phyloP scores from a whole-genome alignment of 2,888 invertebrate genomes.

The Lingula anatina region DNA sequence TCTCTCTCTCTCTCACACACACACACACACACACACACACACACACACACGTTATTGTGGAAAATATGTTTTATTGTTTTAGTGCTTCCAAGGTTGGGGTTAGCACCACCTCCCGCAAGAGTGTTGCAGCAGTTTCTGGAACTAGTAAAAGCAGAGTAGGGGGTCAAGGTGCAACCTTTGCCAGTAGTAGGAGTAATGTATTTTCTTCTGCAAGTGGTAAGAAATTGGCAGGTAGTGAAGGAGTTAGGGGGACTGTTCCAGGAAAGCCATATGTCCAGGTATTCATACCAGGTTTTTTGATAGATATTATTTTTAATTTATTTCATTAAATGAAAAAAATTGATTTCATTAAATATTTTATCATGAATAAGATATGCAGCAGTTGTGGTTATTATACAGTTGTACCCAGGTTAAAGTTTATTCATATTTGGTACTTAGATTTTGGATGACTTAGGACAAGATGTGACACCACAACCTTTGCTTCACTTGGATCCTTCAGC shows the following conservation, averaged over 20 bases:
- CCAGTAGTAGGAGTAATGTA: constrained; percentile 28
- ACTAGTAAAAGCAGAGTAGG: constrained; percentile 29
- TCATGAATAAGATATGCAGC: too few relatives aligned
- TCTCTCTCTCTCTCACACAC: too few relatives aligned
- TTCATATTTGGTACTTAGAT: too few relatives aligned
- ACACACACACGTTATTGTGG: too few relatives aligned
- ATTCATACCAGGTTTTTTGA: too few relatives aligned
- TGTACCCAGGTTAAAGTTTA: too few relatives aligned
- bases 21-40: too few relatives aligned
- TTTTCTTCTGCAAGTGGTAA: constrained; percentile 34
- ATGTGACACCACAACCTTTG: constrained; percentile 47
- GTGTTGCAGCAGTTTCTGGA: constrained; percentile 19
- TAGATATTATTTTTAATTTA: too few relatives aligned
- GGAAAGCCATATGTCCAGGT: constrained; percentile 27
- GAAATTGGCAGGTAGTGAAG: constrained; percentile 16
- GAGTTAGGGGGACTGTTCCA: constrained; percentile 12
- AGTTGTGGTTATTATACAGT: too few relatives aligned
- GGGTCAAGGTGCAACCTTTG: constrained; percentile 18
- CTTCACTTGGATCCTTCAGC: constrained; percentile 31
- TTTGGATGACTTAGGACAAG: constrained; percentile 43
- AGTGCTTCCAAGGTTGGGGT: constrained; percentile 4
- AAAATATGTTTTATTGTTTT: neutral
- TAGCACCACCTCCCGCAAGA: constrained; percentile 21
- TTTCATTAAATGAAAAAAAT: too few relatives aligned
- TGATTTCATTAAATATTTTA: too few relatives aligned